phyloP scores from a whole-genome alignment of 2,888 invertebrate genomes.

The Acanthoscelides obtectus region DNA sequence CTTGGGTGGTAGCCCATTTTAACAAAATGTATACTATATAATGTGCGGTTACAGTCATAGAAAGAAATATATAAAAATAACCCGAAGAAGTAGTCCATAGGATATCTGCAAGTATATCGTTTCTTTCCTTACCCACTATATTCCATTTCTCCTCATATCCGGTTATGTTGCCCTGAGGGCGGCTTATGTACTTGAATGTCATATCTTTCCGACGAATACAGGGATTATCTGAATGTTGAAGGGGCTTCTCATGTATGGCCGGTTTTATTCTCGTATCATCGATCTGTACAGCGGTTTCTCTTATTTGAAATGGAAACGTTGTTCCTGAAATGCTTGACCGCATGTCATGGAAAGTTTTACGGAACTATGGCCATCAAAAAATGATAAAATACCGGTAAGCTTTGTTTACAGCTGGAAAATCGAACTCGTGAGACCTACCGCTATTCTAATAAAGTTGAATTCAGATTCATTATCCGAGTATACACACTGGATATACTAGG shows the following conservation, averaged over 20 bases:
- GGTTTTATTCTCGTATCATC: neutral
- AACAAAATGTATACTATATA: too few relatives aligned
- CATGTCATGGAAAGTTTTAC: neutral
- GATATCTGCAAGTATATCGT: neutral
- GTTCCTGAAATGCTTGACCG: neutral
- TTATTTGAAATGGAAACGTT: neutral
- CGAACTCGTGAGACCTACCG: too few relatives aligned
- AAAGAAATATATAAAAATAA: neutral
- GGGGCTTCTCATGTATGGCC: neutral
- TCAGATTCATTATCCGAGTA: too few relatives aligned
- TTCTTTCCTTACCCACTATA: neutral
- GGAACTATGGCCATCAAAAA: too few relatives aligned
- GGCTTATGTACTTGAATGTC: neutral
- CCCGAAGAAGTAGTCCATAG: neutral
- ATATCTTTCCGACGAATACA: neutral
- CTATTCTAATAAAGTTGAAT: too few relatives aligned
- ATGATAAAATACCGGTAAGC: too few relatives aligned
- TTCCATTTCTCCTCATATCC: neutral
- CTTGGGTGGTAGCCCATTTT: too few relatives aligned
- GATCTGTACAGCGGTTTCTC: neutral
- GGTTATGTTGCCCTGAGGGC: neutral
- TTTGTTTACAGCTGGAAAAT: too few relatives aligned
- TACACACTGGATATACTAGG: too few relatives aligned
- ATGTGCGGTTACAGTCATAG: too few relatives aligned
- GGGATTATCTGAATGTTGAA: neutral